Conservation (phyloP, 2,888 invertebrate species). For the Liopterus haemorrhoidalis region DNA sequence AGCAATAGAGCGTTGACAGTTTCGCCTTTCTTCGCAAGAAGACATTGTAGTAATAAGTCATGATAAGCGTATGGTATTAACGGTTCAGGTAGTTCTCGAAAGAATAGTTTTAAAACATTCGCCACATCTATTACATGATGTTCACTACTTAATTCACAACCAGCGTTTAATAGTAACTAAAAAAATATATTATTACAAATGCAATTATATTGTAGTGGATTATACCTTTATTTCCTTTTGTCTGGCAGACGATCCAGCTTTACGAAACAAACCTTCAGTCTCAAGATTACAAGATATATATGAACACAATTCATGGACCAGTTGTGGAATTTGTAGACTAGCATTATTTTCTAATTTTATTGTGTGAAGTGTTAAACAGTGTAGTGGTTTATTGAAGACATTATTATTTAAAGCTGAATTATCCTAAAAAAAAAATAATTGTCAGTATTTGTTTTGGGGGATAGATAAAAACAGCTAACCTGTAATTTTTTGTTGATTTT, state of each 20-base stretch:
- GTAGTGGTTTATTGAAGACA: conserved; percentile 52
- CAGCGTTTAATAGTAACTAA: conserved; percentile 64
- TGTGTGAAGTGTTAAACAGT: conserved; percentile 49
- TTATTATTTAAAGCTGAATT: conserved; percentile 31
- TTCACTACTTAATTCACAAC: conserved; percentile 61
- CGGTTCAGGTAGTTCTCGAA: conserved; percentile 79
- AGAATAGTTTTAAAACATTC: conserved; percentile 77
- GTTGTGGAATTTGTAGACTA: conserved; percentile 64
- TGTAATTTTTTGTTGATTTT: conserved; percentile 54
- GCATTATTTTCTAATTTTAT: conserved; percentile 62
- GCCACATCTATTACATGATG: conserved; percentile 81
- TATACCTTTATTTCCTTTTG: conserved; percentile 75
- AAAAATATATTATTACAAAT: conserved; percentile 33
- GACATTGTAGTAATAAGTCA: conserved; percentile 67
- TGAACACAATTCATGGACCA: conserved; percentile 66
- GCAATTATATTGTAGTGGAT: not conserved
- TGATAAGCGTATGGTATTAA: conserved; percentile 68
- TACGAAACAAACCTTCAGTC: conserved; percentile 81
- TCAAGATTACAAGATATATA: conserved; percentile 62
- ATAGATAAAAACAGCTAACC: conserved; percentile 34
- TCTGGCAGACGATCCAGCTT: conserved; percentile 76
- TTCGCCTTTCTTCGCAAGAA: conserved; percentile 54
- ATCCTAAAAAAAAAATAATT: conserved; percentile 5
- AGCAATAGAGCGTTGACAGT: conserved; percentile 60
- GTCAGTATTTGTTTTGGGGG: not conserved